These are phyloP conservation scores for Copidosoma aretas DNA, from an alignment of 2,888 invertebrate species.

Conservation along the genomic window DNA sequence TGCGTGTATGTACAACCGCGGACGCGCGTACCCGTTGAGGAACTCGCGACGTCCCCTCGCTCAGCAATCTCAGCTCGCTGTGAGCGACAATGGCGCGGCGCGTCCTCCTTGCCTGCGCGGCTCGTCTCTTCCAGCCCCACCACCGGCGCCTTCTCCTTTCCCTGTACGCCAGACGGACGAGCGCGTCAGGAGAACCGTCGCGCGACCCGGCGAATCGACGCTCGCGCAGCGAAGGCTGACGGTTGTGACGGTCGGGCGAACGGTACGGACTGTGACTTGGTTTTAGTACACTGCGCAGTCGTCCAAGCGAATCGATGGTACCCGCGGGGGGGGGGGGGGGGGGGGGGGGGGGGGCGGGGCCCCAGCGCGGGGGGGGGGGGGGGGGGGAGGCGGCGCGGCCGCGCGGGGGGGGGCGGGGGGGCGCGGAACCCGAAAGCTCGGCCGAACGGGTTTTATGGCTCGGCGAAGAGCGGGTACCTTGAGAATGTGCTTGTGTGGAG, in stretches of 20 bases:
- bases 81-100: constrained; percentile 30
- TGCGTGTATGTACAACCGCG: constrained; percentile 8
- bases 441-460: too few species aligned
- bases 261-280: not conserved
- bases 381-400: constrained; percentile 41
- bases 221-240: not conserved
- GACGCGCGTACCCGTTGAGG: constrained; percentile 1
- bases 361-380: constrained; percentile 2
- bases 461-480: too few species aligned
- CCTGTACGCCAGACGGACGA: not conserved
- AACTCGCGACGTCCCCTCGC: constrained; percentile 9
- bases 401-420: not conserved
- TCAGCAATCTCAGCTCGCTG: constrained; percentile 30
- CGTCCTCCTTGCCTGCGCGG: constrained; percentile 46
- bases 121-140: constrained; percentile 26
- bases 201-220: not conserved
- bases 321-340: not conserved
- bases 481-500: too few species aligned
- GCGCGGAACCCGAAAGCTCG: too few species aligned
- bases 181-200: not conserved
- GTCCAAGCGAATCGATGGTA: not conserved
- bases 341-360: not conserved
- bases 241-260: not conserved
- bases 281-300: not conserved
- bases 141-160: not conserved